Evolutionary conservation across 2,888 invertebrate genomes (phyloP).

Genomic region (Neocrepidodera transversa): DNA sequence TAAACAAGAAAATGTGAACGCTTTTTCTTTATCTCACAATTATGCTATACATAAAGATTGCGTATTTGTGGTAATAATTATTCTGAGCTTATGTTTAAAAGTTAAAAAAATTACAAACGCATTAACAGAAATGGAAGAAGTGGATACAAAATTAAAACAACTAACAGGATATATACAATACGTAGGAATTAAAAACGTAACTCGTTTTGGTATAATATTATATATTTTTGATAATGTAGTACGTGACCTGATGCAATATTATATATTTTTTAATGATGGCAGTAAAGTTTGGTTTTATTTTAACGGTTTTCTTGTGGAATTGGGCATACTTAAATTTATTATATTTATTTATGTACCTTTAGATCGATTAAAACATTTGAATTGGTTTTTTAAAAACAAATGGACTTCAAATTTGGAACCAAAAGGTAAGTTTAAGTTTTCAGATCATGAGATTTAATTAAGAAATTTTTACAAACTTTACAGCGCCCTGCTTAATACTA

Average conservation of each 20-base stretch:
- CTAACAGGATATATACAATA: neutral
- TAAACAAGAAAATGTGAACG: neutral
- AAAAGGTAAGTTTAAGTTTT: too few relatives aligned
- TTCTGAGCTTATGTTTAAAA: neutral
- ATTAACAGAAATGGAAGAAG: neutral
- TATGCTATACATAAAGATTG: neutral
- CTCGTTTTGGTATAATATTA: neutral
- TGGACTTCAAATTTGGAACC: too few relatives aligned
- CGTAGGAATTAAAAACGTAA: neutral
- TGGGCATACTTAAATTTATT: neutral
- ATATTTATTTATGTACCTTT: conserved; percentile 2
- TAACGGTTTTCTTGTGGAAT: neutral
- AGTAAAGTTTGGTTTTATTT: neutral
- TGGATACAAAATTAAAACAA: neutral
- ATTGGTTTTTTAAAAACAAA: neutral
- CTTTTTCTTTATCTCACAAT: neutral
- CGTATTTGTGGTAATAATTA: neutral
- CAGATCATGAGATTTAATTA: too few relatives aligned
- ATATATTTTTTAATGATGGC: neutral
- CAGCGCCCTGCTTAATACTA: too few relatives aligned
- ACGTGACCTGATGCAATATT: neutral
- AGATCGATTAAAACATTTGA: neutral
- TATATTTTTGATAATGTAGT: neutral
- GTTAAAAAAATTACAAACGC: neutral
- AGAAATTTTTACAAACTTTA: too few relatives aligned